Percentiles rank a stretch among this genome's conserved stretches.
Evolutionary conservation across 2,888 invertebrate species (phyloP).

Genomic region (Zootermopsis nevadensis): DNA sequence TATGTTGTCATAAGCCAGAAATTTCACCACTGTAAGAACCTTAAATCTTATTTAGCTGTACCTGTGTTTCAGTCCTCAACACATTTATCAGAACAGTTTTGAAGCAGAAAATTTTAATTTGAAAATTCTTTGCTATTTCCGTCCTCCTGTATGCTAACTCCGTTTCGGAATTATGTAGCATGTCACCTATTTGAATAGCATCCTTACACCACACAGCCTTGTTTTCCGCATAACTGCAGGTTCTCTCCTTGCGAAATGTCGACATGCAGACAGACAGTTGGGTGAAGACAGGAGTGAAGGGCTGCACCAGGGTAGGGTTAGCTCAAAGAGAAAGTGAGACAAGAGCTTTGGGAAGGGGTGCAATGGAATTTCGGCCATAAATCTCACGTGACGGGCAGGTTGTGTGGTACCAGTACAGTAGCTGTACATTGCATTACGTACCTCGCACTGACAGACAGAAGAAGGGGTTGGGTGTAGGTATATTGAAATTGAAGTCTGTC

Average conservation of each 20-base stretch:
- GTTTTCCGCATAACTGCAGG: constrained; percentile 36
- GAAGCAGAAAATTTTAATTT: neutral
- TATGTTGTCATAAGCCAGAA: too few relatives aligned
- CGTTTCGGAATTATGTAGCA: neutral
- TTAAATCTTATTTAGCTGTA: too few relatives aligned
- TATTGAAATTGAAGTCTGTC: constrained; percentile 40
- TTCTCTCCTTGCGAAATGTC: constrained; percentile 38
- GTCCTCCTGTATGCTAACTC: neutral
- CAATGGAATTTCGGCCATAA: constrained; percentile 40
- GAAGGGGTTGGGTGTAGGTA: constrained; percentile 19
- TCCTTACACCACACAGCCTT: constrained; percentile 17
- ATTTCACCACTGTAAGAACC: too few relatives aligned
- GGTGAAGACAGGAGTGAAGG: constrained; percentile 23
- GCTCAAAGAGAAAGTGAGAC: constrained; percentile 4
- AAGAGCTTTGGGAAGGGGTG: constrained; percentile 19
- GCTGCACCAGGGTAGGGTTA: neutral
- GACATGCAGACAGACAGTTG: constrained; percentile 38
- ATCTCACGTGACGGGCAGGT: constrained; percentile 38
- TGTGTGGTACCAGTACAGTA: constrained; percentile 38
- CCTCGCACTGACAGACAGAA: constrained; percentile 5
- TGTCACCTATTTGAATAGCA: constrained; percentile 11
- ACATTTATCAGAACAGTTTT: neutral
- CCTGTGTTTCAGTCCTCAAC: too few relatives aligned
- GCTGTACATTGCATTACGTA: constrained; percentile 36
- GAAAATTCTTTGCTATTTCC: neutral